phyloP scores from a whole-genome alignment of 2,888 invertebrate genomes.

The Salpingus planirostris region DNA sequence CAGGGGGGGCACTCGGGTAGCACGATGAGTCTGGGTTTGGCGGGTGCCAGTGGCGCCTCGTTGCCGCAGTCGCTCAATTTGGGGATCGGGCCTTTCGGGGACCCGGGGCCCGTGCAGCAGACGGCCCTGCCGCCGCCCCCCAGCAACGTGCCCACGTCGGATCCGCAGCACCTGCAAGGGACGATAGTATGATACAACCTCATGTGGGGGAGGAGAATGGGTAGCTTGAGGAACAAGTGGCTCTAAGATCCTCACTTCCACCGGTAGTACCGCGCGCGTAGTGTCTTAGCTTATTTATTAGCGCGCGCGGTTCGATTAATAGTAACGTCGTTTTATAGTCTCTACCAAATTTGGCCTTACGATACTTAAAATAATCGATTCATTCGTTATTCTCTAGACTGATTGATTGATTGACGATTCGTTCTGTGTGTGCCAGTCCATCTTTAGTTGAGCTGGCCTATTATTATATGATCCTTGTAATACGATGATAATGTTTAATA shows the following conservation, averaged over 20 bases:
- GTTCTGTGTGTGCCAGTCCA: too few relatives aligned
- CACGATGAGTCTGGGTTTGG: slow-evolving; percentile 36
- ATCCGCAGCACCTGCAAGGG: slow-evolving; percentile 74
- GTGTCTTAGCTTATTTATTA: too few relatives aligned
- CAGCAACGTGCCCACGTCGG: slow-evolving; percentile 37
- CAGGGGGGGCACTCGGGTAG: slow-evolving; percentile 35
- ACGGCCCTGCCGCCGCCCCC: slow-evolving; percentile 35
- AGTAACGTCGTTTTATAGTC: too few relatives aligned
- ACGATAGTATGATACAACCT: slow-evolving; percentile 94
- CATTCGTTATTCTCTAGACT: too few relatives aligned
- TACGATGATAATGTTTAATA: too few relatives aligned
- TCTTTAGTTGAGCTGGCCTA: too few relatives aligned
- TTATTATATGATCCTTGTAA: too few relatives aligned
- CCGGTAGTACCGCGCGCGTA: slow-evolving; percentile 30
- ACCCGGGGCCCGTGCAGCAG: slow-evolving; percentile 29
- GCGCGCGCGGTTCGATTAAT: too few relatives aligned
- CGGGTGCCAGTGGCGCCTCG: slow-evolving; percentile 27
- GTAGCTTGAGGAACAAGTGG: slow-evolving; percentile 69
- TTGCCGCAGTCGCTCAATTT: slow-evolving; percentile 30
- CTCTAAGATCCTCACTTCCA: slow-evolving; percentile 51
- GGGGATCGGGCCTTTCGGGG: slow-evolving; percentile 33
- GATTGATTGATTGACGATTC: too few relatives aligned
- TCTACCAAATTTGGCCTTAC: too few relatives aligned
- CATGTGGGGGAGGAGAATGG: slow-evolving; percentile 83
- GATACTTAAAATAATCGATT: too few relatives aligned